Conservation (phyloP, 2,888 invertebrate genomes). For the Drosophila merina region DNA sequence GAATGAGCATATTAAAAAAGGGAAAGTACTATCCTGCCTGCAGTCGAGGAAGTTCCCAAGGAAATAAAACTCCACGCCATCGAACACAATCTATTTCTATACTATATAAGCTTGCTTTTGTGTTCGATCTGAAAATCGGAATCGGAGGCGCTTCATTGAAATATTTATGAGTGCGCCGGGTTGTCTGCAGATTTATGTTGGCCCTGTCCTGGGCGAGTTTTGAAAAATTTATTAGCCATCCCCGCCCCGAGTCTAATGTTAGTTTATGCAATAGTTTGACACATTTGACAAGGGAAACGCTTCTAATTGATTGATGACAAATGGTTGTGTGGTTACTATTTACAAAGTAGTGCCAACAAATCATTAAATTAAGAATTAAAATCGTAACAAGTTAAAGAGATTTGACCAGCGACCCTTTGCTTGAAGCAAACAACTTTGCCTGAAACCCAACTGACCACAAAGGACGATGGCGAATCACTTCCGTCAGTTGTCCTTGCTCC, state of each 20-base stretch:
- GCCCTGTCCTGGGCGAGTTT: slow-evolving; percentile 29
- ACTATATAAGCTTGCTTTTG: slow-evolving; percentile 36
- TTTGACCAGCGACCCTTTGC: slow-evolving; percentile 19
- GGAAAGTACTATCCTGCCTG: slow-evolving; percentile 35
- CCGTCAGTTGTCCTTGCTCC: not conserved
- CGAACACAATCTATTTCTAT: slow-evolving; percentile 47
- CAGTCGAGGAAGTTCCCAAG: slow-evolving; percentile 64
- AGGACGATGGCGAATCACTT: not conserved
- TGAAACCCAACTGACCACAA: slow-evolving; percentile 29
- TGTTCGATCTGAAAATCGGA: slow-evolving; percentile 37
- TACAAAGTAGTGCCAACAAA: slow-evolving; percentile 7
- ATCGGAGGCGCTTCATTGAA: slow-evolving; percentile 59
- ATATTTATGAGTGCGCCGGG: slow-evolving; percentile 65
- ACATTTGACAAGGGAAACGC: slow-evolving; percentile 38
- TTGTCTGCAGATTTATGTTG: slow-evolving; percentile 65
- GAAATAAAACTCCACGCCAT: slow-evolving; percentile 57
- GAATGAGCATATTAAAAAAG: slow-evolving; percentile 73
- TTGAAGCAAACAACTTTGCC: slow-evolving; percentile 4
- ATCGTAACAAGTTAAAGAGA: not conserved
- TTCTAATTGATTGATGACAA: slow-evolving; percentile 49
- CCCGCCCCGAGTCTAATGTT: slow-evolving; percentile 35
- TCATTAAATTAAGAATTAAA: slow-evolving; percentile 31
- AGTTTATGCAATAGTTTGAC: slow-evolving; percentile 47
- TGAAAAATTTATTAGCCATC: slow-evolving; percentile 61
- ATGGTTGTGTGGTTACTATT: slow-evolving; percentile 1